These are phyloP conservation scores for Pluvialis apricaria DNA, from an alignment of 2,113 vertebrate species.

Conservation along the genomic window DNA sequence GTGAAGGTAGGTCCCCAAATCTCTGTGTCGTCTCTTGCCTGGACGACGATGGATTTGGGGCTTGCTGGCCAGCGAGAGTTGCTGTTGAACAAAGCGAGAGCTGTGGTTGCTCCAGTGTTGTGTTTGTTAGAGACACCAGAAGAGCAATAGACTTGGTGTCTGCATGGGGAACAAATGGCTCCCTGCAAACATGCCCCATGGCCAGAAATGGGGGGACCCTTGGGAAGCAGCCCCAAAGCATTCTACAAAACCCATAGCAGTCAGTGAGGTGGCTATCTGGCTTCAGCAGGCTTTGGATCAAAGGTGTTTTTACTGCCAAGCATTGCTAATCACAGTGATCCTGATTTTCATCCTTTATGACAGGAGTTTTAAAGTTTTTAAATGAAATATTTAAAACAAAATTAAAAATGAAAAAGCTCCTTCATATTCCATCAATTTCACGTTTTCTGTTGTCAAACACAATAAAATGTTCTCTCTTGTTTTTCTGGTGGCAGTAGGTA, in stretches of 20 bases:
- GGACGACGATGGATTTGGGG: neutral
- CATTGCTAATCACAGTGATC: neutral
- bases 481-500: neutral
- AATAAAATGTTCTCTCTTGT: neutral
- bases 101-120: neutral
- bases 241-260: neutral
- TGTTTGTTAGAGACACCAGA: neutral
- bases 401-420: neutral
- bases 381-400: neutral
- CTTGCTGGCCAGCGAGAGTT: neutral
- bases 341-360: neutral
- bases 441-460: neutral
- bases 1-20: neutral
- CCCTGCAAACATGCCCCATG: neutral
- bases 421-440: neutral
- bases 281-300: neutral
- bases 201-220: neutral
- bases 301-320: neutral
- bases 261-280: neutral
- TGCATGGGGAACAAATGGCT: neutral
- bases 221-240: neutral
- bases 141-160: neutral
- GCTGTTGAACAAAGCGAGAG: fast-evolving
- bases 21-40: neutral
- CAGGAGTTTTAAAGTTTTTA: neutral